Percentiles rank a stretch among this genome's conserved stretches.
phyloP scores from a whole-genome alignment of 2,113 vertebrate species.

The Myocastor coypus region DNA sequence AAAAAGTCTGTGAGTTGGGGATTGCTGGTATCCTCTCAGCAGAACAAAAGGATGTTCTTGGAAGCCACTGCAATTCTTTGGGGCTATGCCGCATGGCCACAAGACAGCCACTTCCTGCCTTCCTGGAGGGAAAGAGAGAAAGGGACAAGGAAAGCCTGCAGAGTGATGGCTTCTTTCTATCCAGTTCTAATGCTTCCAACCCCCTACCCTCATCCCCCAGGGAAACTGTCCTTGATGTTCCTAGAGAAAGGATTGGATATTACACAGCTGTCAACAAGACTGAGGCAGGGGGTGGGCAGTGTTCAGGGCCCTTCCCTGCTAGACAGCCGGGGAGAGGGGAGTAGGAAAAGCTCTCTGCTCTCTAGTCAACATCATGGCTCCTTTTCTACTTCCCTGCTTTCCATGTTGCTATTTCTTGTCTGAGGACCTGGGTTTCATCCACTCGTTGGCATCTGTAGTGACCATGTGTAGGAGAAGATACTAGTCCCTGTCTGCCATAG shows the following conservation, averaged over 20 bases:
- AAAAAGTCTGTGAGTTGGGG: not conserved
- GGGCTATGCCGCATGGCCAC: not conserved
- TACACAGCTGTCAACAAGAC: conserved; percentile 37
- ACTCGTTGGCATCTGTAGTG: not conserved
- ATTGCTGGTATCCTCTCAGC: not conserved
- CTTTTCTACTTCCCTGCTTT: not conserved
- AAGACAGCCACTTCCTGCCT: not conserved
- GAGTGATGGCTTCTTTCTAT: not conserved
- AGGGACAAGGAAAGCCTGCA: not conserved
- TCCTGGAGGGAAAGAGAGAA: not conserved
- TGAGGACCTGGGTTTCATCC: not conserved
- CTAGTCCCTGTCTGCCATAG: not conserved
- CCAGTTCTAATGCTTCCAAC: not conserved
- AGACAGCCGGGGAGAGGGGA: not conserved
- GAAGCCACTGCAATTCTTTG: not conserved
- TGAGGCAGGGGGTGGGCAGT: not conserved
- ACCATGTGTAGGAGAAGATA: not conserved
- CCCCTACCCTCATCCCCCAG: no score
- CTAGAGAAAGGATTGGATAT: not conserved
- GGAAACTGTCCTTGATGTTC: not conserved
- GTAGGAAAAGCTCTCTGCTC: no score
- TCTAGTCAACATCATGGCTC: not conserved
- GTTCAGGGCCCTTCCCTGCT: not conserved
- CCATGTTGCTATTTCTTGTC: not conserved
- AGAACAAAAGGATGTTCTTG: not conserved